Evolutionary conservation across 1,140 invertebrate species (phyloP), one percentile per base, ranked within the genome.

Genomic region (Heliconius himera): DNA sequence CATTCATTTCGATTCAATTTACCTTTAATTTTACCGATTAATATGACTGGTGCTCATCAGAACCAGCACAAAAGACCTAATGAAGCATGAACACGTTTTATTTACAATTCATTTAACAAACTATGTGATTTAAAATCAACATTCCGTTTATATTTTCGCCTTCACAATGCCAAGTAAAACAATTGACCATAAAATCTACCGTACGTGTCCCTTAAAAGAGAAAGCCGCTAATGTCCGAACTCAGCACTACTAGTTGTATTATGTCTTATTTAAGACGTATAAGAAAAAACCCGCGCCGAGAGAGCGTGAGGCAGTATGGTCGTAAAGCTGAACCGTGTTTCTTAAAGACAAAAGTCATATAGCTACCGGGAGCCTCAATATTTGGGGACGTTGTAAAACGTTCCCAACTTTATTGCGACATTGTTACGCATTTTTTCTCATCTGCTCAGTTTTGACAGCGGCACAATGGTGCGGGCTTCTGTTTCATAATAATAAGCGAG

Each of bases 201-300:
- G 89, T 92, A 91, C 89, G 91, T 90, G 89, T 90, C 84, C 87
- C 85, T 85, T 73, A 89, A 91, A 92, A 91, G 88, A 92, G 88
- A 93, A 89, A 89, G 88, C 89, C 81, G 91, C 90, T 91, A 91
- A 92, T 90, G 88, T 89, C 84, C 60, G 60, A n/a, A 56, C 60
- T 60, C n/a, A 8, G 54, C 9, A 60, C 60, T 66, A 18, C 54
- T 86, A 88, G 88, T 90, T 92, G 92, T 89, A 91, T 93, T 92
- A 94, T 88, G 89, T 93, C 91, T 92, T 94, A 94, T 91, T 93
- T 93, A 89, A 91, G 89, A 87, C 82, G 81, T 85, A 89, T 87
- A 93, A 91, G 89, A 90, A 91, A 91, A 85, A 89, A 89, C 85
- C 85, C 87, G 83, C 84, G 81, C 84, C 81, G 82, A 85, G 86